phyloP scores from a whole-genome alignment of 2,113 vertebrate genomes.

The Dipodomys ordii region DNA sequence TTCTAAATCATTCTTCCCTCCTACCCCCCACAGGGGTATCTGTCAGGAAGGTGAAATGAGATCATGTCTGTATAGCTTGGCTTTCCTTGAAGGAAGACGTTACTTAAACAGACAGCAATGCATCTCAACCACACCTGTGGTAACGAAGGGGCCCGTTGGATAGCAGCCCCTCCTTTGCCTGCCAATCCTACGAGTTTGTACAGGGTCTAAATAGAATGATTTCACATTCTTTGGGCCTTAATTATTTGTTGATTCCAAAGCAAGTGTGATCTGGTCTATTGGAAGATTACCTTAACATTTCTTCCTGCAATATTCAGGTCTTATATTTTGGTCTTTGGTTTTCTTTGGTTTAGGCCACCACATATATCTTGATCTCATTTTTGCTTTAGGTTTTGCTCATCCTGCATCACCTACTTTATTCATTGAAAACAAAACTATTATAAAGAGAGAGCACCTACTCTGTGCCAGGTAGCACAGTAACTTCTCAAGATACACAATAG shows the following conservation, averaged over 20 bases:
- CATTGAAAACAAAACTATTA: not conserved
- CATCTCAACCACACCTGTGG: conserved; percentile 72
- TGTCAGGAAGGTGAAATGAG: conserved; percentile 75
- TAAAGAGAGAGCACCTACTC: not conserved
- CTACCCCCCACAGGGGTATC: conserved; percentile 25
- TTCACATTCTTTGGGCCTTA: conserved; percentile 35
- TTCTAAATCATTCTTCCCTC: conserved; percentile 51
- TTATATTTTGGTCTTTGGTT: not conserved
- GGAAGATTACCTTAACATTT: not conserved
- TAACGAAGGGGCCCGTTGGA: not conserved
- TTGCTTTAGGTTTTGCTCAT: conserved; percentile 10
- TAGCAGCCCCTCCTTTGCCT: not conserved
- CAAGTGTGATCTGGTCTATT: conserved; percentile 45
- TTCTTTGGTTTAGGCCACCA: conserved; percentile 31
- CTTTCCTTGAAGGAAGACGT: conserved; percentile 72
- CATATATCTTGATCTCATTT: not conserved
- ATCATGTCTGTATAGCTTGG: conserved; percentile 76
- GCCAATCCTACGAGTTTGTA: conserved; percentile 70
- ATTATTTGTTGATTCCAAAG: conserved; percentile 65
- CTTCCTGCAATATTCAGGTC: not conserved
- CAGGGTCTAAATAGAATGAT: conserved; percentile 60
- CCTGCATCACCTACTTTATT: not conserved
- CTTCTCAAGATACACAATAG: not conserved
- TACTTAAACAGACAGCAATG: conserved; percentile 70
- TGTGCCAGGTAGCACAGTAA: not conserved